These are phyloP conservation scores for Gerris lacustris DNA, from an alignment of 2,888 invertebrate species.

Conservation along the genomic window DNA sequence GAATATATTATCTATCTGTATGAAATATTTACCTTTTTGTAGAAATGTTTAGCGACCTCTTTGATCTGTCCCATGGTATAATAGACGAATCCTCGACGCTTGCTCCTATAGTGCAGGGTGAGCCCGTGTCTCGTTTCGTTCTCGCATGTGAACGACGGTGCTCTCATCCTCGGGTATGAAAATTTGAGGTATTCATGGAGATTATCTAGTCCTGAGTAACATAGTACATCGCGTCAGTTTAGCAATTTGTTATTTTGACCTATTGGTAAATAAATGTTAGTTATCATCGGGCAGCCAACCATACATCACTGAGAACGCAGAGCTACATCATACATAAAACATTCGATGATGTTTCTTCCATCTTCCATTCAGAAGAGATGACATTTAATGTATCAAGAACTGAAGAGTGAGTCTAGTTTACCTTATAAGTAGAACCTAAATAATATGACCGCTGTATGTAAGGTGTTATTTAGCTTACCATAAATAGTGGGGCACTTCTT, in stretches of 20 bases:
- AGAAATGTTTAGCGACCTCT: conserved; percentile 84
- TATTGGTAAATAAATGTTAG: background rate
- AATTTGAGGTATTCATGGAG: conserved; percentile 94
- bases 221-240: background rate
- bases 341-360: no score
- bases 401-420: no score
- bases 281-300: no score
- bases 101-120: conserved; percentile 85
- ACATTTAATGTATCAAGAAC: no score
- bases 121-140: conserved; percentile 86
- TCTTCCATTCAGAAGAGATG: no score
- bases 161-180: conserved; percentile 77
- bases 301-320: no score
- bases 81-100: conserved; percentile 83
- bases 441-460: no score
- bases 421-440: no score
- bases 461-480: no score
- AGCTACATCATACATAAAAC: no score
- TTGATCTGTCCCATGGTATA: conserved; percentile 95
- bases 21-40: conserved; percentile 52
- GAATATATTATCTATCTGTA: no score
- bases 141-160: conserved; percentile 94
- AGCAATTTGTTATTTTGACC: background rate
- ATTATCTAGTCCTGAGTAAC: conserved; percentile 58
- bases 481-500: no score